A percentile compares a stretch with the other conserved stretches of the same genome.
Conservation (phyloP, 2,797 vertebrate genomes). For the Trachops cirrhosus region DNA sequence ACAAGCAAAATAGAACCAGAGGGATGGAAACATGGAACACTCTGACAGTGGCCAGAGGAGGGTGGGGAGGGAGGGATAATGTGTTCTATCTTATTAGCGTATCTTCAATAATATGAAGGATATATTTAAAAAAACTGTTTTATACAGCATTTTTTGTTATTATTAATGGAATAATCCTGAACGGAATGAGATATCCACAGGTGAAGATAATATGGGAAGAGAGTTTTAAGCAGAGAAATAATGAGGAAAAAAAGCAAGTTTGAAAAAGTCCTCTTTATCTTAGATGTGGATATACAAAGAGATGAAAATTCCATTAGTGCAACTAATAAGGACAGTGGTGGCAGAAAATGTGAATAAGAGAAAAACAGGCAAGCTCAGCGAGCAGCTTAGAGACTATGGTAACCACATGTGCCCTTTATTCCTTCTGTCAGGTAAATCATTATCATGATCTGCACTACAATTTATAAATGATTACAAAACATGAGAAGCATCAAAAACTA, state of each 20-base stretch:
- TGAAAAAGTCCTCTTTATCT: not conserved
- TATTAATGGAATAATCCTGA: not conserved
- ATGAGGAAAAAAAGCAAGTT: not conserved
- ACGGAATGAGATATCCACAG: not conserved
- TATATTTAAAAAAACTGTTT: not conserved
- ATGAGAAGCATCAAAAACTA: not conserved
- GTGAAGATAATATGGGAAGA: not conserved
- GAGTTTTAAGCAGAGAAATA: not conserved
- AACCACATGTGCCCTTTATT: not conserved
- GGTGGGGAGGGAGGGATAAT: not conserved
- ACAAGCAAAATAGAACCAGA: too few relatives aligned
- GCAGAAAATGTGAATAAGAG: not conserved
- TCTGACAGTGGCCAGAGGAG: too few relatives aligned
- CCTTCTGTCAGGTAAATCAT: not conserved
- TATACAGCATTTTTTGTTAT: not conserved
- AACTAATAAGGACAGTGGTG: not conserved
- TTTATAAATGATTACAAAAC: not conserved
- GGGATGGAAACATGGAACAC: too few relatives aligned
- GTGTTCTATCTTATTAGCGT: not conserved
- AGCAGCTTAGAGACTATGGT: not conserved
- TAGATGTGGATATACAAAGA: not conserved
- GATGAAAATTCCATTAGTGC: not conserved
- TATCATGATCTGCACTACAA: not conserved
- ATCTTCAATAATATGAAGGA: not conserved
- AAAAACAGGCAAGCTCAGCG: not conserved